Conservation (phyloP, 2,888 invertebrate genomes). For the Pomacea canaliculata region DNA sequence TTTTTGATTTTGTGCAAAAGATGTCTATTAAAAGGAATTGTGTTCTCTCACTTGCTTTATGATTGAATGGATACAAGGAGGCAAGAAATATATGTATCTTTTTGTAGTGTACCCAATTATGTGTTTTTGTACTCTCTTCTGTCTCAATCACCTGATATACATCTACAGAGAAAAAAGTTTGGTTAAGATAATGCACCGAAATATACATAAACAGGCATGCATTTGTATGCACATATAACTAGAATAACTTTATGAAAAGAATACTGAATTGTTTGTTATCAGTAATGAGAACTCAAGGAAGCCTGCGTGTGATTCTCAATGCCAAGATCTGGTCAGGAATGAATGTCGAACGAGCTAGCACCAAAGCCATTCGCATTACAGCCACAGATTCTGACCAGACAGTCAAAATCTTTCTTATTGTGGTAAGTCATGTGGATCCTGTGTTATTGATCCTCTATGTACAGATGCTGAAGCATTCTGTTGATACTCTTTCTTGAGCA, state of each 20-base stretch:
- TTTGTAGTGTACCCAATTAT: too few species aligned
- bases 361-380: slow-evolving; percentile 88
- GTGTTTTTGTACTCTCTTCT: too few species aligned
- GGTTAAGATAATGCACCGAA: too few species aligned
- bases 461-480: neutral
- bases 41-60: too few species aligned
- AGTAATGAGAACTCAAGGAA: slow-evolving; percentile 90
- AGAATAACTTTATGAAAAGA: too few species aligned
- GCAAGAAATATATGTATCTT: too few species aligned
- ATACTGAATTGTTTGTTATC: slow-evolving; percentile 6
- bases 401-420: slow-evolving; percentile 87
- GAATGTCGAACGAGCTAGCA: slow-evolving; percentile 88
- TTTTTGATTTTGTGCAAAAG: neutral
- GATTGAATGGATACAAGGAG: too few species aligned
- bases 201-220: too few species aligned
- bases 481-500: neutral
- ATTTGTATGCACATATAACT: too few species aligned
- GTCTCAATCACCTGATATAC: too few species aligned
- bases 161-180: too few species aligned
- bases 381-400: slow-evolving; percentile 74
- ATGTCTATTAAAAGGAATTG: too few species aligned
- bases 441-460: neutral
- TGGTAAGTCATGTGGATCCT: slow-evolving; percentile 73
- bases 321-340: slow-evolving; percentile 94
- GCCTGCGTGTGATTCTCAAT: slow-evolving; percentile 89